Base-by-base conservation (phyloP, 2,113 vertebrate genomes). In the Halcyon malimbica region DNA sequence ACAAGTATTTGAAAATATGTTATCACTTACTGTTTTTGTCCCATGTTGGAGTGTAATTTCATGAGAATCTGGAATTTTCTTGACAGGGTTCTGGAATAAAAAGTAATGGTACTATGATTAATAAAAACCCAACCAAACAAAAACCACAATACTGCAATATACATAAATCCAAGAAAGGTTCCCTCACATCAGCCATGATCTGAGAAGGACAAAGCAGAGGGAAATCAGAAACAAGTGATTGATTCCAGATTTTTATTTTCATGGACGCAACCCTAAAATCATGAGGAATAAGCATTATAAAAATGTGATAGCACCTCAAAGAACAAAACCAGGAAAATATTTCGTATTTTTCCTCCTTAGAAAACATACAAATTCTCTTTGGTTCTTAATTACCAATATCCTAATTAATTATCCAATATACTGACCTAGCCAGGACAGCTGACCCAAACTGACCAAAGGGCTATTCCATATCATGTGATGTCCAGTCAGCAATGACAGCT, bases 41-140 rank as follows among this genome's bases (percentile, higher is more conserved):
- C 99, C 99, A 51, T 99, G 99, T 73, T 98, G 98, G 44, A 99
- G 97, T 3, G 99, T 99, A 97, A 99, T 99, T 95, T 99, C 99
- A 97, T 99, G 99, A 11, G 99, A 99, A 95, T 99, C 99, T 83
- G 99, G 99, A 96, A 99, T 99, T 97, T 98, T 99, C 97, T 98
- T 99, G 46, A 99, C 97, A 85, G 99, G 99, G 87, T 98, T 98
- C 99, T 99, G 95, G 33, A 89, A 94, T 90, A 90, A 79, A 37
- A 59, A 71, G 9, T 78, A 68, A 60, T 0, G 62, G 5, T 53
- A 13, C 3, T 54, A 53, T 13, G 5, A 57, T 10, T 9, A 67
- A 51, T 16, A 28, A 48, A 7, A 2, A 0, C 13, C 7, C 9
- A 79, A 37, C 5, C 21, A 41, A 65, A n/a, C 28, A 65, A 50